These are phyloP conservation scores for Zygaena filipendulae DNA, from an alignment of 2,888 invertebrate species.

Conservation along the genomic window DNA sequence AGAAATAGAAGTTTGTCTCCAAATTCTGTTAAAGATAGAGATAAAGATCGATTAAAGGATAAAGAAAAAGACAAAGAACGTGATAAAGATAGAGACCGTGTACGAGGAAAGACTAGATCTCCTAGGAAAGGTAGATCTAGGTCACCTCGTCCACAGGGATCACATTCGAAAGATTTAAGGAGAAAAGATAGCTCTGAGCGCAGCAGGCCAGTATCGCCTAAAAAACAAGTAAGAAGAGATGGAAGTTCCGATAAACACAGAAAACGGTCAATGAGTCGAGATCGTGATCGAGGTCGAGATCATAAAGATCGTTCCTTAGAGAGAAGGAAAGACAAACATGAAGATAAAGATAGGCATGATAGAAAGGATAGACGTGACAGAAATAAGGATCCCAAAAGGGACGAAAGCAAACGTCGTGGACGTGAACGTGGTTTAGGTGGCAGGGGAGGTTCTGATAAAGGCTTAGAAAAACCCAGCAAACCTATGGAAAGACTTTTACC, in stretches of 20 bases:
- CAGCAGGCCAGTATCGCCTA: constrained; percentile 60
- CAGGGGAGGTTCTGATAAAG: constrained; percentile 56
- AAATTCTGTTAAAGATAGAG: constrained; percentile 51
- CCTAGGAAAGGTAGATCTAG: constrained; percentile 54
- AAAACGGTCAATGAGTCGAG: constrained; percentile 50
- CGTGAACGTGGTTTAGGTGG: constrained; percentile 58
- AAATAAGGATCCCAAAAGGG: constrained; percentile 63
- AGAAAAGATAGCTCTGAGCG: constrained; percentile 59
- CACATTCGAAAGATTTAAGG: constrained; percentile 49
- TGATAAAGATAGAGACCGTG: constrained; percentile 63
- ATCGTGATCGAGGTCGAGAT: constrained; percentile 63
- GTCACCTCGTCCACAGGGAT: constrained; percentile 44
- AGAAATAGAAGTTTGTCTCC: constrained; percentile 52
- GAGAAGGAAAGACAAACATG: constrained; percentile 61
- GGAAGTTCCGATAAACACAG: constrained; percentile 48
- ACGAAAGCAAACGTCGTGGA: constrained; percentile 62
- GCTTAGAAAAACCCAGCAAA: constrained; percentile 71
- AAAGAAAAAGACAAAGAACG: constrained; percentile 55
- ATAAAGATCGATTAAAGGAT: constrained; percentile 54
- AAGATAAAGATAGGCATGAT: constrained; percentile 71
- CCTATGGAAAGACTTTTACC: constrained; percentile 72
- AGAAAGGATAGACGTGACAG: constrained; percentile 76
- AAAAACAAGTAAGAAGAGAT: constrained; percentile 49
- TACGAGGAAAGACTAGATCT: constrained; percentile 57
- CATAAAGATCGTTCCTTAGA: constrained; percentile 60